Conservation (phyloP, 1,140 invertebrate species). For the Aphidius gifuensis region DNA sequence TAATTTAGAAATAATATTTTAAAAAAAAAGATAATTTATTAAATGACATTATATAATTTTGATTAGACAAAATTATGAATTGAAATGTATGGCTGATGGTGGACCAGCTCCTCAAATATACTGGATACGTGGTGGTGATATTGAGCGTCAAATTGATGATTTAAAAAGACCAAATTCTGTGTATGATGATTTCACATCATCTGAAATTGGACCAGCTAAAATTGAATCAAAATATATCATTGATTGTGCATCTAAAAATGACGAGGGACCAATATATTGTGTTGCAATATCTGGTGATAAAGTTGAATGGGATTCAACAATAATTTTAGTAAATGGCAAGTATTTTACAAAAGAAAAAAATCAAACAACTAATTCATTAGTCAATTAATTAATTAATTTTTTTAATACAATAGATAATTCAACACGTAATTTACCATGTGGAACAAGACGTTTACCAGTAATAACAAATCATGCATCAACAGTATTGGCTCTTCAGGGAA, state of each 20-base stretch:
- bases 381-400: background rate
- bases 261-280: conserved; percentile 16
- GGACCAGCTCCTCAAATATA: conserved; percentile 12
- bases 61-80: conserved; percentile 11
- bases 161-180: conserved; percentile 1
- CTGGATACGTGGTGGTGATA: conserved; percentile 10
- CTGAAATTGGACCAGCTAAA: background rate
- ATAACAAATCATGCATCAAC: conserved; percentile 31
- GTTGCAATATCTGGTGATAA: conserved; percentile 14
- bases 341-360: background rate
- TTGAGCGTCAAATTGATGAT: conserved; percentile 5
- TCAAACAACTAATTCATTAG: background rate
- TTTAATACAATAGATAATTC: background rate
- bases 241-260: conserved; percentile 19
- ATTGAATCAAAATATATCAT: conserved; percentile 19
- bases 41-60: background rate
- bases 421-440: background rate
- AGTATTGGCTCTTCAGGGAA: conserved; percentile 56
- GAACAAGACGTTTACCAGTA: conserved; percentile 17
- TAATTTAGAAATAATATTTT: background rate
- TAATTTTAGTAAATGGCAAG: conserved; percentile 3
- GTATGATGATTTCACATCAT: background rate
- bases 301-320: conserved; percentile 7
- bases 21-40: background rate
- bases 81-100: conserved; percentile 15